Percentiles rank a stretch among this genome's conserved stretches.
Evolutionary conservation across 2,797 vertebrate genomes (phyloP).

Genomic region (Hafferia zeledoni): DNA sequence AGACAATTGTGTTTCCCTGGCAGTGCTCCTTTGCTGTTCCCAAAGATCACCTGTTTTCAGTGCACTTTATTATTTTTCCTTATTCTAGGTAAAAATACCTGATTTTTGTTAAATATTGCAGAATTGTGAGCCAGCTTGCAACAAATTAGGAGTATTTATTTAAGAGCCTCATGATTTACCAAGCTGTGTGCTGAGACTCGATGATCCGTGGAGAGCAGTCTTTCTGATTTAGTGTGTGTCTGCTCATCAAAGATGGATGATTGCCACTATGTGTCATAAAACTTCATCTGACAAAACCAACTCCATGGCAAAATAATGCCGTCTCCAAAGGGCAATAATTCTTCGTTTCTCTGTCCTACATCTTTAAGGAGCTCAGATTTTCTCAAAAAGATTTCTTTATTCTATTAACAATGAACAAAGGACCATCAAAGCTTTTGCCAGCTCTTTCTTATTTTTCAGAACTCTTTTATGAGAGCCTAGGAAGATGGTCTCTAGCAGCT

Average conservation of each 20-base stretch:
- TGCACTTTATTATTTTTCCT: not conserved
- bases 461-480: not conserved
- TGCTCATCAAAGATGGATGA: conserved; percentile 67
- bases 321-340: conserved; percentile 55
- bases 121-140: not conserved
- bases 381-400: conserved; percentile 63
- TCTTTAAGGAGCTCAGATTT: conserved; percentile 50
- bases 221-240: conserved; percentile 48
- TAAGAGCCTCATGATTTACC: conserved; percentile 2
- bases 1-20: not conserved
- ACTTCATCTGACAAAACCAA: conserved; percentile 65
- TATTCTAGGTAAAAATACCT: not conserved
- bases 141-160: conserved; percentile 18
- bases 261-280: conserved; percentile 52
- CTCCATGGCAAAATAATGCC: conserved; percentile 46
- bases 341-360: conserved; percentile 44
- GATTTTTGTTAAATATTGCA: not conserved
- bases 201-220: conserved; percentile 33
- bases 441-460: not conserved
- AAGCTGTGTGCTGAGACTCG: not conserved
- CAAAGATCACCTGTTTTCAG: not conserved
- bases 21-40: not conserved
- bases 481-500: conserved; percentile 19
- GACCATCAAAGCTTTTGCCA: not conserved
- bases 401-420: conserved; percentile 38